Conservation (phyloP, 1,140 invertebrate genomes). For the Tetraneura akinire region DNA sequence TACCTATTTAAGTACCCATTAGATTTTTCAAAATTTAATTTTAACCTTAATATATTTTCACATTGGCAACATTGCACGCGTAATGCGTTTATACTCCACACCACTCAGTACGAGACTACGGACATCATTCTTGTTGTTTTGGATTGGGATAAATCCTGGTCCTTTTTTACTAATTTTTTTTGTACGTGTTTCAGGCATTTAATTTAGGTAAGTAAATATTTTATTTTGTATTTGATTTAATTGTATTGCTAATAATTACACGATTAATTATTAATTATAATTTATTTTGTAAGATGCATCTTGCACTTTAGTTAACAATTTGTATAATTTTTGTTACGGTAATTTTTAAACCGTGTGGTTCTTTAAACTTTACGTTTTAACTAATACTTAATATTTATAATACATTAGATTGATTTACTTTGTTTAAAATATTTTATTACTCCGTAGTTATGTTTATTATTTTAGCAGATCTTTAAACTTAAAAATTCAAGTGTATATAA, state of each 20-base stretch:
- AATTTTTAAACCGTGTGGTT: neutral
- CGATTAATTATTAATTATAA: neutral
- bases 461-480: neutral
- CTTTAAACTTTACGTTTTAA: neutral
- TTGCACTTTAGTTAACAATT: too few relatives aligned
- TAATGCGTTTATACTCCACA: conserved; percentile 7
- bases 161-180: conserved; percentile 10
- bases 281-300: too few relatives aligned
- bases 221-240: neutral
- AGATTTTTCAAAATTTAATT: neutral
- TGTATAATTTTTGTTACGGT: too few relatives aligned
- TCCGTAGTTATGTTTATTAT: neutral
- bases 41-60: conserved; percentile 27
- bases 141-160: neutral
- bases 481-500: neutral
- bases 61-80: conserved; percentile 13
- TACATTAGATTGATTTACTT: neutral
- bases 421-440: neutral
- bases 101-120: neutral
- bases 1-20: neutral
- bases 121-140: conserved; percentile 30
- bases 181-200: neutral
- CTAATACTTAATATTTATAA: too few relatives aligned
- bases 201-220: conserved; percentile 32
- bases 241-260: neutral